phyloP scores from a whole-genome alignment of 1,140 invertebrate species.

The Saccostrea echinata region DNA sequence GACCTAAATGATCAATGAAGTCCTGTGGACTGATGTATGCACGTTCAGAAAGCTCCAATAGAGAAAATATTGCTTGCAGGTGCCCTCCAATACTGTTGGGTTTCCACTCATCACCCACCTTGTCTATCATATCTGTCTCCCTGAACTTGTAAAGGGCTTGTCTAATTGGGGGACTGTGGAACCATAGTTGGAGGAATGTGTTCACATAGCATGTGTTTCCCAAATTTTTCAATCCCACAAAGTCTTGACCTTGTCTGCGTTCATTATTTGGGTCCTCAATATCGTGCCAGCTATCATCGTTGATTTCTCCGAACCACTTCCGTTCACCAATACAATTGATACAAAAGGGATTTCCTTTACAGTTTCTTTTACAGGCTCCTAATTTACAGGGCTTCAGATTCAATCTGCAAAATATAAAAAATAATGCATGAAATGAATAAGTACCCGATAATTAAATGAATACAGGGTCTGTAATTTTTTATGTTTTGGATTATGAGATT shows the following conservation, averaged over 20 bases:
- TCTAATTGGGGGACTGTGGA: conserved; percentile 86
- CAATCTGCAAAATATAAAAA: conserved; percentile 59
- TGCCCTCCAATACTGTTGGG: conserved; percentile 82
- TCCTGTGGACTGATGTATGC: conserved; percentile 84
- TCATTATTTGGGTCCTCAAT: conserved; percentile 83
- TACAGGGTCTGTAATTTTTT: no score
- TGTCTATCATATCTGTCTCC: conserved; percentile 74
- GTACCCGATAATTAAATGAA: no score
- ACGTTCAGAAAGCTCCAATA: conserved; percentile 84
- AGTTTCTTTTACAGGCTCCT: conserved; percentile 82
- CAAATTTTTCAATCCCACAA: conserved; percentile 86
- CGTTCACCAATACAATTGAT: conserved; percentile 84
- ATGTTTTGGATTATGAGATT: background rate
- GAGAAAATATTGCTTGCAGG: conserved; percentile 86
- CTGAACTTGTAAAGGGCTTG: conserved; percentile 85
- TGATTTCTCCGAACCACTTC: conserved; percentile 79
- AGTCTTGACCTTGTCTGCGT: conserved; percentile 75
- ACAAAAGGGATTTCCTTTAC: conserved; percentile 86
- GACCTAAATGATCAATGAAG: conserved; percentile 84
- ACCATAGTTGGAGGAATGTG: conserved; percentile 87
- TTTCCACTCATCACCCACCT: conserved; percentile 65
- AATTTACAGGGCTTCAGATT: conserved; percentile 70
- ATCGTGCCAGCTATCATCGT: conserved; percentile 77
- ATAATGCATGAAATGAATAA: background rate
- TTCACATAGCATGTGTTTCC: conserved; percentile 89